Percentiles rank a stretch among this genome's conserved stretches.
Conservation (phyloP, 2,113 vertebrate species). For the Falcunculus frontatus region DNA sequence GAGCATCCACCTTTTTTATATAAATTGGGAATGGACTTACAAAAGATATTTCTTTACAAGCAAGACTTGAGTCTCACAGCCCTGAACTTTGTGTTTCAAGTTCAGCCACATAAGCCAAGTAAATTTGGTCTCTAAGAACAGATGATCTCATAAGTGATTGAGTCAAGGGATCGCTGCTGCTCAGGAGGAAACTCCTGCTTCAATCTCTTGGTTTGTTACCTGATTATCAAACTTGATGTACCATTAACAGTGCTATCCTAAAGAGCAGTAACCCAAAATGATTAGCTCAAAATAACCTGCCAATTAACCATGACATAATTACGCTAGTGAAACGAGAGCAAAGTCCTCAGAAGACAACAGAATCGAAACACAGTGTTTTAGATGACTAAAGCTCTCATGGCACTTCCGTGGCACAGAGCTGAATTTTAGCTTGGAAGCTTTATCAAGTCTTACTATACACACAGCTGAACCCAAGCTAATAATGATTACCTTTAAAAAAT, state of each 20-base stretch:
- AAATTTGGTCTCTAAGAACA: neutral
- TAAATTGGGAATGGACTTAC: neutral
- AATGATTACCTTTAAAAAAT: neutral
- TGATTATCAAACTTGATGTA: neutral
- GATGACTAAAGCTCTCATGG: neutral
- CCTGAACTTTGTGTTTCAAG: neutral
- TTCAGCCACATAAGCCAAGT: neutral
- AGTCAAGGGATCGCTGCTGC: neutral
- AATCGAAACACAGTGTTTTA: accelerated
- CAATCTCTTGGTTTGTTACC: neutral
- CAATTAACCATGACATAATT: conserved; percentile 27
- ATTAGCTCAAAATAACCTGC: conserved; percentile 22
- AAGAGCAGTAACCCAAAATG: neutral
- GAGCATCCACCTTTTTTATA: neutral
- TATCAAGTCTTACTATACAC: no score
- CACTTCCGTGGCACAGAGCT: neutral
- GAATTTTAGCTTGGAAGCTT: neutral
- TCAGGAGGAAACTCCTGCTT: neutral
- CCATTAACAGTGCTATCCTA: neutral
- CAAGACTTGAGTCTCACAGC: neutral
- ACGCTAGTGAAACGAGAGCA: neutral
- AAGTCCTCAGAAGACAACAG: neutral
- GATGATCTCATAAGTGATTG: neutral
- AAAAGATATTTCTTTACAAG: neutral
- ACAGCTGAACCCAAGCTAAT: neutral